Evolutionary conservation across 37 sponge, comb jelly and placozoan species (phyloP), one percentile per base, ranked within the genome.

Genomic region (Halichondria panicea): DNA sequence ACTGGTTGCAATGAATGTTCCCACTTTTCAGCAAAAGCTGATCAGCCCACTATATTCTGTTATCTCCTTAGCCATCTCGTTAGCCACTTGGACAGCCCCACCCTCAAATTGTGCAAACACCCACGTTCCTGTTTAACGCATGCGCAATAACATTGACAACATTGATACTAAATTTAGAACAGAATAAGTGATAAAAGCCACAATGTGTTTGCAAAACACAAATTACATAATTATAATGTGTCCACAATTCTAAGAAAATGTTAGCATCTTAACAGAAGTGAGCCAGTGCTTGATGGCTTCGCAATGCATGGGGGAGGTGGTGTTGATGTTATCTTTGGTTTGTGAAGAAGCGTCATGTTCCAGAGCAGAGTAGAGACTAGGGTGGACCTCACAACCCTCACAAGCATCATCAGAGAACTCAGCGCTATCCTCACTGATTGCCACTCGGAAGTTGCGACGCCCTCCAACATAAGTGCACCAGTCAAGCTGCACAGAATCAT

Each of bases 201-300:
- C n/a, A n/a, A n/a, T n/a, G n/a, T n/a, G n/a, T n/a, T n/a, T n/a
- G n/a, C n/a, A n/a, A n/a, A n/a, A n/a, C n/a, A n/a, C n/a, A n/a
- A n/a, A n/a, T n/a, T n/a, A n/a, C n/a, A 48, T 48, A 48, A 48
- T 48, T 48, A 48, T 48, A 48, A 48, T 48, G 13, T 15, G 11
- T 48, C 13, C 52, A 48, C n/a, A n/a, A n/a, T n/a, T n/a, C 32
- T 37, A 92, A 35, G 93, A 84, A 42, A 71, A 87, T 3, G 82
- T 68, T 7, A 93, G 81, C 8, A 77, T 31, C 61, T 71, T 84
- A 15, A 87, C 88, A 55, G 89, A 48, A 41, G 58, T 66, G 40
- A 93, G 83, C 89, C 89, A 93, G 6, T 41, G 80, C 21, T 66
- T 36, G 28, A 93, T 81, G 15, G 69, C 81, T 33, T 93, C 79